Evolutionary conservation across 2,888 invertebrate genomes (phyloP), one percentile per base, ranked within the genome.

Genomic region (Eumerus sabulonum): DNA sequence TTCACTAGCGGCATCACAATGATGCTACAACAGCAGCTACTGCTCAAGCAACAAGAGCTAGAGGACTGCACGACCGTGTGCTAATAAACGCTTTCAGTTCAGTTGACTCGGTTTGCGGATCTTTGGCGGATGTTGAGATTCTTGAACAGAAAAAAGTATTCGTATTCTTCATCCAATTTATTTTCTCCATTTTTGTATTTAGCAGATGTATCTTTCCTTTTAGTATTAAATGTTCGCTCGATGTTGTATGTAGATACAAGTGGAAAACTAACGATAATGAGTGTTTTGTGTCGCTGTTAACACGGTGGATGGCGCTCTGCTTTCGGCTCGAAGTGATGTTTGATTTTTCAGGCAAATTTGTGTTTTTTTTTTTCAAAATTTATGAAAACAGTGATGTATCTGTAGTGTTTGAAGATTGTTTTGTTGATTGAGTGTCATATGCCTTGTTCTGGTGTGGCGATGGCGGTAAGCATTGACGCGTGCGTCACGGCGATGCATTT

Each of bases 41-140:
- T 27, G 27, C 27, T 27, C 27, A 7, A 7, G 27, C 27, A 7
- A 7, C 27, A 27, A 27, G 27, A 27, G 27, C 27, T 27, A 27
- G 64, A 51, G 45, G 48, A 74, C 56, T 72, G 44, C 48, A 59
- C 48, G 19, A 60, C 56, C 54, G 38, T 60, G 50, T 45, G 62
- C 60, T 54, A 47, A 50, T 71, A 44, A 48, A 56, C 68, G 51
- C 16, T 64, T 66, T 79, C 50, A 79, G 79, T 66, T 79, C 50
- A 79, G 79, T 79, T 79, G 63, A 57, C 44, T 64, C 51, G 60
- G 68, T 74, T 70, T 38, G 44, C 64, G 74, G 51, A 64, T 70
- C 68, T 79, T 77, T 64, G 60, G 47, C 64, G 79, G 79, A 70
- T 79, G 68, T 73, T 77, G 59, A 56, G 64, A 77, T 63, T 64